These are phyloP conservation scores for Typhlichthys subterraneus DNA, from an alignment of 2,797 vertebrate genomes.

Conservation along the genomic window DNA sequence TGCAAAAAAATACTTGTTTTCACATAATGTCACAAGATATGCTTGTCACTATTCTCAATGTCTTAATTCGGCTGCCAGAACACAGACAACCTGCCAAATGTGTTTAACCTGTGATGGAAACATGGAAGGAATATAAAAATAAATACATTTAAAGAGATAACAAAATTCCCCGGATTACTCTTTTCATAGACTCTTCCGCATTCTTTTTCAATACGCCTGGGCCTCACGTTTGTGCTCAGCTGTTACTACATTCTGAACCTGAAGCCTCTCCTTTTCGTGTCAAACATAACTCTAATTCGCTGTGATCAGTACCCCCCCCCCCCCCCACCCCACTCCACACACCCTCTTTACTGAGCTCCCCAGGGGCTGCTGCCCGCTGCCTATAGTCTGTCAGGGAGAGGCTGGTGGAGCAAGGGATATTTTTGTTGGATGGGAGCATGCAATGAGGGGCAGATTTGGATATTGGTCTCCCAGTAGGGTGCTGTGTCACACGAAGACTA, in stretches of 20 bases:
- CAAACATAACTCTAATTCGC: constrained; percentile 75
- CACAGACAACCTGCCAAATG: no score
- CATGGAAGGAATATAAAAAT: constrained; percentile 1
- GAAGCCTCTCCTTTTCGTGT: constrained; percentile 74
- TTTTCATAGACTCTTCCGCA: constrained; percentile 32
- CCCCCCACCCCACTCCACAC: constrained; percentile 50
- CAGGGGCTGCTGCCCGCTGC: constrained; percentile 29
- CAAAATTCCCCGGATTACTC: constrained; percentile 44
- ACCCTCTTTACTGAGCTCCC: constrained; percentile 35
- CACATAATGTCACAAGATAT: no score
- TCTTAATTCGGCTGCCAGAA: no score
- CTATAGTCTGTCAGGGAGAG: constrained; percentile 32
- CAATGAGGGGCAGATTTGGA: constrained; percentile 45
- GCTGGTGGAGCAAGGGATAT: constrained; percentile 25
- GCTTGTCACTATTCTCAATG: no score
- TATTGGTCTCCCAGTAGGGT: constrained; percentile 45
- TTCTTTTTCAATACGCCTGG: constrained; percentile 40
- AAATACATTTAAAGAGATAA: constrained; percentile 40
- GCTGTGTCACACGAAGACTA: constrained; percentile 39
- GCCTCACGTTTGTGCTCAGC: constrained; percentile 70
- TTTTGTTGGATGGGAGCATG: constrained; percentile 22
- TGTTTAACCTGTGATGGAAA: not conserved
- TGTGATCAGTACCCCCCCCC: constrained; percentile 62
- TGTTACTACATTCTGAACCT: constrained; percentile 74
- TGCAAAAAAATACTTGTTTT: not conserved